Evolutionary conservation across 37 sponge, comb jelly and placozoan species (phyloP).

Genomic region (Haliclona indistincta): DNA sequence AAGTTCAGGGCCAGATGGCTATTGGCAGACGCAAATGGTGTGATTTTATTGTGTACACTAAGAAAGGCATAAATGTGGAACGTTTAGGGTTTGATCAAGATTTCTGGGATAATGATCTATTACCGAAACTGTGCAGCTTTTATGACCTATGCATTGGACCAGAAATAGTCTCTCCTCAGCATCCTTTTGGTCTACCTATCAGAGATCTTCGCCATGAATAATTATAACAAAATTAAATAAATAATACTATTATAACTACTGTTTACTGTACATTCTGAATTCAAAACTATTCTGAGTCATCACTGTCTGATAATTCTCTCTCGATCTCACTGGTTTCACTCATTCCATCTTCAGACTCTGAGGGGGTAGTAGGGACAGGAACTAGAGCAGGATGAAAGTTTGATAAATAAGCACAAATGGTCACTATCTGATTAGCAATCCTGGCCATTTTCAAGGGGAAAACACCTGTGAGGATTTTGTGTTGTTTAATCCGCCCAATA

Average conservation of each 20-base stretch:
- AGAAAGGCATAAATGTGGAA: slow-evolving; percentile 33
- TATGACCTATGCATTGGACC: slow-evolving; percentile 62
- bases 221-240: not conserved
- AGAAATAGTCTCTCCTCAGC: slow-evolving; percentile 59
- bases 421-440: slow-evolving; percentile 31
- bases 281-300: no score
- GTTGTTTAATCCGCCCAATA: slow-evolving; percentile 32
- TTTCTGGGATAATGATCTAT: slow-evolving; percentile 23
- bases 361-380: not conserved
- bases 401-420: slow-evolving; percentile 19
- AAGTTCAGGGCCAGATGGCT: slow-evolving; percentile 67
- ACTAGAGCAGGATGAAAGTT: slow-evolving; percentile 41
- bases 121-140: slow-evolving; percentile 45
- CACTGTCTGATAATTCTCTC: not conserved
- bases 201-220: slow-evolving; percentile 22
- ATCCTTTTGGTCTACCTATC: slow-evolving; percentile 40
- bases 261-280: no score
- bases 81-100: slow-evolving; percentile 22
- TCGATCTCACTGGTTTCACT: not conserved
- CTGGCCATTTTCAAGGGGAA: slow-evolving; percentile 22
- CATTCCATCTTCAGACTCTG: no score
- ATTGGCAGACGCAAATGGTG: slow-evolving; percentile 50
- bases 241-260: no score
- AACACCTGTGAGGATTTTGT: slow-evolving; percentile 20
- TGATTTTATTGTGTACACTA: slow-evolving; percentile 48